Evolutionary conservation across 2,888 invertebrate genomes (phyloP), one percentile per base, ranked within the genome.

Genomic region (Coronaproctus castanopsis): DNA sequence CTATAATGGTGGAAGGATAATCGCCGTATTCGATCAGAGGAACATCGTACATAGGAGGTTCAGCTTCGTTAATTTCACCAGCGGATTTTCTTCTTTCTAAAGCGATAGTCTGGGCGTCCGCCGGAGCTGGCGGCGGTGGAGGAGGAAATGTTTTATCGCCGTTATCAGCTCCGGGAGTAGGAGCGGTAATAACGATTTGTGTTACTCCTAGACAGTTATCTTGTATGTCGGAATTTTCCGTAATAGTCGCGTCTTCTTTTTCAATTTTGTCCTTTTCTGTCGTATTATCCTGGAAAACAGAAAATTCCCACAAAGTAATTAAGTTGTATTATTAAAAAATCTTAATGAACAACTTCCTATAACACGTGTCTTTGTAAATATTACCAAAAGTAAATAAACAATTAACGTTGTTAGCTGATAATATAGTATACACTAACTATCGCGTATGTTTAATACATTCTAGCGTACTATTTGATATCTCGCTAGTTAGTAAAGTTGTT

Each of bases 121-220:
- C 65, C 22, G 64, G 65, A 21, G 62, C 62, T 52, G 62, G 65
- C 8, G 66, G 65, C 5, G 83, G 81, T 18, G 87, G 87, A 14
- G 83, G 81, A 18, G 87, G 87, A 74, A 87, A 87, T 48, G 82
- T 79, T 69, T 81, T 82, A 66, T 87, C 87, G 51, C 85, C 79
- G 69, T 88, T 87, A 73, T 92, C 91, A 68, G 82, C 76, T 85
- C 88, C 88, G 53, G 92, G 92, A 52, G 92, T 92, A 64, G 92
- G 91, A 58, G 90, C 90, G 54, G 91, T 92, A 71, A 92, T 90
- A 61, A 90, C 88, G 67, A 92, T 91, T 72, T 88, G 86, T 57
- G 87, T 88, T 66, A 87, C 87, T 63, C 85, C 87, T 64, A 89
- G 77, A 66, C 85, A 85, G 66, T 63, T 63, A 55, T 75, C 72